Evolutionary conservation across 2,797 vertebrate genomes (phyloP).

Genomic region (Aldrovandia affinis): DNA sequence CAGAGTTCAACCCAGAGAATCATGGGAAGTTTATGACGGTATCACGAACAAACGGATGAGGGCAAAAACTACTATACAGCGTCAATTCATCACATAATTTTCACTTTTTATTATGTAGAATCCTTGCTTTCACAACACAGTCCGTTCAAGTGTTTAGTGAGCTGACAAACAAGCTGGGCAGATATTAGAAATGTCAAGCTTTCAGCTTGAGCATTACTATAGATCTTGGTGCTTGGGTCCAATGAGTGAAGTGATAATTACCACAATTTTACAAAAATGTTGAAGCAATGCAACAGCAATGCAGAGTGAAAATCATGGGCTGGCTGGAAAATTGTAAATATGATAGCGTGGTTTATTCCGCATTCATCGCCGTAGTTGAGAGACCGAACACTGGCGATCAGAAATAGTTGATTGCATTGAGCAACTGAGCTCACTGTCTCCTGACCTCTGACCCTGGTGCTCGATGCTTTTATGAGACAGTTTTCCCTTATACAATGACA

Average conservation of each 20-base stretch:
- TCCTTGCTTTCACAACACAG: neutral
- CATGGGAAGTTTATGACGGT: conserved; percentile 49
- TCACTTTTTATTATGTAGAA: conserved; percentile 43
- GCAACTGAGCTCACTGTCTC: conserved; percentile 48
- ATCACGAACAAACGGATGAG: neutral
- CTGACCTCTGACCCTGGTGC: conserved; percentile 68
- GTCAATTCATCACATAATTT: conserved; percentile 50
- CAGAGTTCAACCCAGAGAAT: conserved; percentile 63
- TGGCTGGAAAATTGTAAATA: neutral
- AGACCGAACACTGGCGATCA: conserved; percentile 22
- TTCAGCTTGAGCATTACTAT: neutral
- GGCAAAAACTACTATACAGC: neutral
- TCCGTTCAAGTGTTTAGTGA: neutral
- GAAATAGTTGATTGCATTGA: conserved; percentile 30
- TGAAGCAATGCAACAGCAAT: conserved; percentile 1
- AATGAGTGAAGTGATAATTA: neutral
- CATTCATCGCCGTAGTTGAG: neutral
- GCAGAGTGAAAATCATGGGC: neutral
- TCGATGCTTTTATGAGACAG: conserved; percentile 50
- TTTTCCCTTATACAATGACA: conserved; percentile 61
- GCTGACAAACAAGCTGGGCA: neutral
- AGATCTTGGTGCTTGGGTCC: neutral
- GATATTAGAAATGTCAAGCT: neutral
- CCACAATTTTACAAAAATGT: neutral
- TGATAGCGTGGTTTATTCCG: neutral